phyloP scores from a whole-genome alignment of 2,113 vertebrate genomes.

The Myiozetetes cayanensis region DNA sequence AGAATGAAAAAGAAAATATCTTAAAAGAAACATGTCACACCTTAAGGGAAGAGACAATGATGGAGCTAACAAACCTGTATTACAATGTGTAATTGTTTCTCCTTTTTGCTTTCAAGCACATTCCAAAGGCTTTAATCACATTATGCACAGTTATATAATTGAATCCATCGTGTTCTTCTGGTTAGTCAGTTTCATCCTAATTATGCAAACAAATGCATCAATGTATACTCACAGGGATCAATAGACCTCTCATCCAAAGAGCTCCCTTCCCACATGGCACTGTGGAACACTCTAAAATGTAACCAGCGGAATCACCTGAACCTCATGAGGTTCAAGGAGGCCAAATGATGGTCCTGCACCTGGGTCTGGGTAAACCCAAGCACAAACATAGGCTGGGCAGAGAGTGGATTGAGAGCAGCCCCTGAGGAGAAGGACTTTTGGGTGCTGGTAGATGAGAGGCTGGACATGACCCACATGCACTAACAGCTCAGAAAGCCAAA shows the following conservation, averaged over 20 bases:
- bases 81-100: not conserved
- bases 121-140: not conserved
- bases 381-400: not conserved
- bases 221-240: not conserved
- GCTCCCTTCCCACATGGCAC: not conserved
- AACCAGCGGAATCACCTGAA: not conserved
- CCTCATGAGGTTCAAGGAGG: not conserved
- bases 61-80: not conserved
- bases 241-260: not conserved
- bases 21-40: not conserved
- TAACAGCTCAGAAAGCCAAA: not conserved
- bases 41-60: not conserved
- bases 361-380: not conserved
- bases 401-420: not conserved
- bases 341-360: not conserved
- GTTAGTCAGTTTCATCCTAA: not conserved
- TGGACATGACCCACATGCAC: not conserved
- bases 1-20: not conserved
- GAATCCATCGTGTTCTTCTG: not conserved
- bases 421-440: not conserved
- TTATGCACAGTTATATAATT: not conserved
- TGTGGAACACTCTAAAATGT: not conserved
- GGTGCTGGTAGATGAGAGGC: not conserved
- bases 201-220: slow-evolving; percentile 22
- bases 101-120: not conserved